These are phyloP conservation scores for Trypoxylon attenuatum DNA, from an alignment of 2,888 invertebrate species.

Conservation along the genomic window DNA sequence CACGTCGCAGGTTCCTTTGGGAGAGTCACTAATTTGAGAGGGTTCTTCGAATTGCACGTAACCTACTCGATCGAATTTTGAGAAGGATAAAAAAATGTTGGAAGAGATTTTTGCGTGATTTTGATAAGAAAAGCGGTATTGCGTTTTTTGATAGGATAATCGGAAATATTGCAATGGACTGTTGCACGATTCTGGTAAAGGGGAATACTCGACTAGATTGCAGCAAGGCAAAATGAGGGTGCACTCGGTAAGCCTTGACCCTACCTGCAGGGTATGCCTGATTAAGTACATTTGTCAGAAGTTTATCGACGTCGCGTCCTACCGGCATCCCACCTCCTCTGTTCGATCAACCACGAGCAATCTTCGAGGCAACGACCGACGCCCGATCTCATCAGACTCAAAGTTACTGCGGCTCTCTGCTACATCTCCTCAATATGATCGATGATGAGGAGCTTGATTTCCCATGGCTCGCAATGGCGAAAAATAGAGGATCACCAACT, in stretches of 20 bases:
- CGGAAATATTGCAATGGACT: too few relatives aligned
- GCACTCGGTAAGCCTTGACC: conserved; percentile 25
- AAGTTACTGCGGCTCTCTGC: conserved; percentile 12
- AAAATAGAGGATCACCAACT: background rate
- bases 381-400: conserved; percentile 51
- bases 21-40: too few relatives aligned
- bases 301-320: conserved; percentile 58
- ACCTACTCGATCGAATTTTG: too few relatives aligned
- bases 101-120: too few relatives aligned
- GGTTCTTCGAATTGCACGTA: too few relatives aligned
- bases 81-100: too few relatives aligned
- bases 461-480: background rate
- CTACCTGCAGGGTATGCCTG: conserved; percentile 51
- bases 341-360: conserved; percentile 59
- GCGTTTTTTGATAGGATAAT: too few relatives aligned
- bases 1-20: too few relatives aligned
- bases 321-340: conserved; percentile 40
- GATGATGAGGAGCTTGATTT: conserved; percentile 2
- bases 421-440: conserved; percentile 17
- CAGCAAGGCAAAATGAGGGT: too few relatives aligned
- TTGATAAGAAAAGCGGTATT: too few relatives aligned
- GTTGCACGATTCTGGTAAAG: too few relatives aligned
- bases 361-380: conserved; percentile 54
- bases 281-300: conserved; percentile 62
- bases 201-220: too few relatives aligned